Conservation (phyloP, 2,888 invertebrate species). For the Pandemis heparana region DNA sequence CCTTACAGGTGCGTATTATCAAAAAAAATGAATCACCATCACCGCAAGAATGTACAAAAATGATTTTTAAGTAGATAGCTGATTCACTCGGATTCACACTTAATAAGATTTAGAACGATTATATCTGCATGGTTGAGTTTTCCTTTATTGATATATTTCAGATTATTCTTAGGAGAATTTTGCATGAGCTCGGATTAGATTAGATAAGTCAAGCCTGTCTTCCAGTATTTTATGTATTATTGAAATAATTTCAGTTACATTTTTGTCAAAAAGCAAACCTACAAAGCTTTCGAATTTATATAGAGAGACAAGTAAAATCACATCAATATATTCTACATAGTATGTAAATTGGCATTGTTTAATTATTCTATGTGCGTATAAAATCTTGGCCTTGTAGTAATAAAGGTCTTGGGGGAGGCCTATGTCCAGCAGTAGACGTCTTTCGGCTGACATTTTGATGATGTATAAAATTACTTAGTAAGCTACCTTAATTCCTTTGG, state of each 20-base stretch:
- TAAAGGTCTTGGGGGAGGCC: no score
- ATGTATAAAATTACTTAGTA: not conserved
- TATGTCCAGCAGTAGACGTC: no score
- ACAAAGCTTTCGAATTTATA: not conserved
- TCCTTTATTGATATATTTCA: not conserved
- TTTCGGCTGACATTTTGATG: no score
- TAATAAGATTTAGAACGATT: not conserved
- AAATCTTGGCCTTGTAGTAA: no score
- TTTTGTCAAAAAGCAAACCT: no score
- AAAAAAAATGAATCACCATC: not conserved
- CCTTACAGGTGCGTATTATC: not conserved
- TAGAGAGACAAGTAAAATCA: not conserved
- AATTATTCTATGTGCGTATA: not conserved
- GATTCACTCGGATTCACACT: not conserved
- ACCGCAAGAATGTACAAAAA: not conserved
- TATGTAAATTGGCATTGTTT: not conserved
- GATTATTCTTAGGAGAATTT: not conserved
- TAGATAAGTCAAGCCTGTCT: not conserved
- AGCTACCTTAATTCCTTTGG: slow-evolving; percentile 97
- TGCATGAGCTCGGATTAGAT: not conserved
- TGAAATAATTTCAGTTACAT: not conserved
- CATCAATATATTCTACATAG: not conserved
- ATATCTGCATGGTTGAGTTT: not conserved
- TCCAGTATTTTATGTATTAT: not conserved
- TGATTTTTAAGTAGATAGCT: not conserved